phyloP scores from a whole-genome alignment of 2,113 vertebrate species.

The Terrapene triunguis region DNA sequence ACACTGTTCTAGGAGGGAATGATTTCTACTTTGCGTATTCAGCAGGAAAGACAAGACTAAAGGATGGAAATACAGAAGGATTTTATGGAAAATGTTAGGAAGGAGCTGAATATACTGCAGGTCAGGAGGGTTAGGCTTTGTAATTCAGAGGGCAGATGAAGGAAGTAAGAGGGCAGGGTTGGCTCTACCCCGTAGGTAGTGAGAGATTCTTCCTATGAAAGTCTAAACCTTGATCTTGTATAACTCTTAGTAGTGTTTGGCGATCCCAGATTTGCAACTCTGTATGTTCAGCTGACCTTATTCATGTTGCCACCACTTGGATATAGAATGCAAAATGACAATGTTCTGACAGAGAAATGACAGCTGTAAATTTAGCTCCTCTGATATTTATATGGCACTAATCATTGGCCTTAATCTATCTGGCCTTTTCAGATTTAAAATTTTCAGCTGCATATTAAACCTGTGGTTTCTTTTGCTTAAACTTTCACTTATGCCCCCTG shows the following conservation, averaged over 20 bases:
- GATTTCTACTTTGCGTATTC: not conserved
- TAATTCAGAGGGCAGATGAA: not conserved
- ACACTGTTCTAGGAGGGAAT: not conserved
- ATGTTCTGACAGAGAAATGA: not conserved
- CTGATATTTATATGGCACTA: not conserved
- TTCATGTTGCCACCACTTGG: not conserved
- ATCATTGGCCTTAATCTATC: not conserved
- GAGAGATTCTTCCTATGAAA: not conserved
- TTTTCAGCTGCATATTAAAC: not conserved
- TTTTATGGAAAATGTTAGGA: not conserved
- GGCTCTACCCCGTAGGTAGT: not conserved
- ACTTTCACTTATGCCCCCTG: not conserved
- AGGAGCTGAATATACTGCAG: not conserved
- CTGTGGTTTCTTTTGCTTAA: not conserved
- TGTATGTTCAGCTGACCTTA: not conserved
- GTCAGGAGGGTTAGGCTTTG: not conserved
- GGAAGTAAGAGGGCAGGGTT: not conserved
- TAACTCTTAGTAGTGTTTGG: rapidly evolving
- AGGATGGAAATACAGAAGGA: not conserved
- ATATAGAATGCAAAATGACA: not conserved
- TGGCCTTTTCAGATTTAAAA: not conserved
- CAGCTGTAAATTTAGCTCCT: not conserved
- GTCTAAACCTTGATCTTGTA: not conserved
- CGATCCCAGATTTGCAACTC: not conserved
- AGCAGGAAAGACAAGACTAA: not conserved